Percentiles rank a stretch among this genome's conserved stretches.
Evolutionary conservation across 2,888 invertebrate genomes (phyloP).

Genomic region (Elaeidobius kamerunicus): DNA sequence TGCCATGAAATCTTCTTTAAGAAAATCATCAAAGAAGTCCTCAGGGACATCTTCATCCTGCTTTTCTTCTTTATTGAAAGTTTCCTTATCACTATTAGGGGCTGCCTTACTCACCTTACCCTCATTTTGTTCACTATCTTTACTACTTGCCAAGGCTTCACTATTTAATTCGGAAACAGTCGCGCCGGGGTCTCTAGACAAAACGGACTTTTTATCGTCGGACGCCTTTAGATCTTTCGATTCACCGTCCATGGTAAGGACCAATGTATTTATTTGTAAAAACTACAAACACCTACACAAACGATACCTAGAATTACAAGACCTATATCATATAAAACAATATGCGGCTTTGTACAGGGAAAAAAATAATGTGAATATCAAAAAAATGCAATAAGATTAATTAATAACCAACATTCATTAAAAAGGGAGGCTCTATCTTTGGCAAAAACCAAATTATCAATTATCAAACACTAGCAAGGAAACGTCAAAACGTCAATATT

Average conservation of each 20-base stretch:
- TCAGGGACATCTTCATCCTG: conserved; percentile 47
- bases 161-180: neutral
- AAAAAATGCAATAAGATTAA: too few species aligned
- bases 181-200: neutral
- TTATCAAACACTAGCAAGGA: too few species aligned
- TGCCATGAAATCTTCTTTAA: conserved; percentile 49
- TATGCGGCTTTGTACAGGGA: too few species aligned
- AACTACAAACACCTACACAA: neutral
- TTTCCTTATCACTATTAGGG: neutral
- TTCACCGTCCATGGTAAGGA: neutral
- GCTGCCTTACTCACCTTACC: too few species aligned
- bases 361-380: too few species aligned
- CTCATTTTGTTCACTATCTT: conserved; percentile 1
- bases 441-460: too few species aligned
- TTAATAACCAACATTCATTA: too few species aligned
- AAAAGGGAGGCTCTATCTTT: too few species aligned
- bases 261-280: neutral
- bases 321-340: neutral
- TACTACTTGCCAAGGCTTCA: neutral
- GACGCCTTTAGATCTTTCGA: neutral
- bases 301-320: neutral
- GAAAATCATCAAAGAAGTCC: conserved; percentile 50
- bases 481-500: too few species aligned
- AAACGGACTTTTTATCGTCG: neutral
- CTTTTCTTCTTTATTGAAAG: conserved; percentile 26